phyloP scores from a whole-genome alignment of 2,888 invertebrate genomes.

The Amaurobius ferox region DNA sequence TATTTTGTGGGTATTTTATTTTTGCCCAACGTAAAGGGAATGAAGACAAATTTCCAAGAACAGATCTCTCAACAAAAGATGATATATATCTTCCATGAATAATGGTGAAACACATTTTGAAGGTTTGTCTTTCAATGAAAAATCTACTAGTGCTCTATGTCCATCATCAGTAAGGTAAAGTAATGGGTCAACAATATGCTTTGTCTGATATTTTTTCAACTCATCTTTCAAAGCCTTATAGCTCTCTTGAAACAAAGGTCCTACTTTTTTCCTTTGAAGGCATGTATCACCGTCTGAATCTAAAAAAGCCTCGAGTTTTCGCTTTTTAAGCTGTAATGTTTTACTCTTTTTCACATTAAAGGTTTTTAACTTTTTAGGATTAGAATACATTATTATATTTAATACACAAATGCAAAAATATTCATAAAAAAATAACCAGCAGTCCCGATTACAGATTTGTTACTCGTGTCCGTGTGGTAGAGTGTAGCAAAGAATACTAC shows the following conservation, averaged over 20 bases:
- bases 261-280: neutral
- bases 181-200: slow-evolving; percentile 20
- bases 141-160: slow-evolving; percentile 65
- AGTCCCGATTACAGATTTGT: too few relatives aligned
- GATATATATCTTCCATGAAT: slow-evolving; percentile 89
- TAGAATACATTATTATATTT: too few relatives aligned
- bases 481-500: too few relatives aligned
- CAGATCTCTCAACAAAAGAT: slow-evolving; percentile 86
- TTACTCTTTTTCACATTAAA: slow-evolving; percentile 25
- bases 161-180: slow-evolving; percentile 45
- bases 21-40: slow-evolving; percentile 86
- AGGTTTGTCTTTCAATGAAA: neutral
- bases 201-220: slow-evolving; percentile 32
- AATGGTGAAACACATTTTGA: slow-evolving; percentile 80
- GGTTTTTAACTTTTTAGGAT: neutral
- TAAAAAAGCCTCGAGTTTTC: slow-evolving; percentile 70
- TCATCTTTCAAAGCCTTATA: slow-evolving; percentile 45
- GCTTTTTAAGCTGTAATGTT: slow-evolving; percentile 49
- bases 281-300: neutral
- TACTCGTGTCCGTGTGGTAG: too few relatives aligned
- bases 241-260: slow-evolving; percentile 11
- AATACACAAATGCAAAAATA: too few relatives aligned
- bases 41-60: slow-evolving; percentile 84
- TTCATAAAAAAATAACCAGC: too few relatives aligned
- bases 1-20: slow-evolving; percentile 83